These are phyloP conservation scores for Deroplatys truncata DNA, from an alignment of 2,888 invertebrate species.

Conservation along the genomic window DNA sequence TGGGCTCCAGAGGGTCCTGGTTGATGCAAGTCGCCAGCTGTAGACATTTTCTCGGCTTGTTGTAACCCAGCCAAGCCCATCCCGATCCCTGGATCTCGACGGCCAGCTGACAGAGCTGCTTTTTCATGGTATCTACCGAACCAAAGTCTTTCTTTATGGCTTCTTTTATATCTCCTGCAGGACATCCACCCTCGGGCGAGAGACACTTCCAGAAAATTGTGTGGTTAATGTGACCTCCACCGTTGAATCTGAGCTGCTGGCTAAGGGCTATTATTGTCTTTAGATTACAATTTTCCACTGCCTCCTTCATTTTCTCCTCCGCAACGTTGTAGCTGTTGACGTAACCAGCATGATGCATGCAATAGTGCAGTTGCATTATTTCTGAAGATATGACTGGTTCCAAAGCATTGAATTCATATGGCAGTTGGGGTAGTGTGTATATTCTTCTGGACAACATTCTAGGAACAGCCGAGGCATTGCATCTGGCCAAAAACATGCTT, in stretches of 20 bases:
- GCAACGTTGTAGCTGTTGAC: constrained; percentile 92
- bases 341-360: constrained; percentile 97
- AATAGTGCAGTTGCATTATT: constrained; percentile 97
- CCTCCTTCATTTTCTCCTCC: constrained; percentile 85
- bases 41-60: constrained; percentile 67
- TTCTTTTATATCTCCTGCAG: constrained; percentile 52
- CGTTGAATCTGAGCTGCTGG: constrained; percentile 90
- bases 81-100: constrained; percentile 95
- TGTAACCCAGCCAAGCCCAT: constrained; percentile 98
- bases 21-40: constrained; percentile 85
- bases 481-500: background rate
- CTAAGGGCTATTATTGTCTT: constrained; percentile 73
- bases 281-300: constrained; percentile 61
- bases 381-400: constrained; percentile 94
- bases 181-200: constrained; percentile 70
- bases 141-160: constrained; percentile 72
- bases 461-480: too few relatives aligned
- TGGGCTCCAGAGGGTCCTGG: constrained; percentile 90
- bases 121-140: constrained; percentile 82
- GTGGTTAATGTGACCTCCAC: constrained; percentile 98
- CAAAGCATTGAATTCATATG: constrained; percentile 91
- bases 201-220: constrained; percentile 97
- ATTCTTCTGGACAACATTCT: constrained; percentile 39
- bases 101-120: constrained; percentile 69
- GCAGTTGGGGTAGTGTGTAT: constrained; percentile 86